These are phyloP conservation scores for Buathra laborator DNA, from an alignment of 2,888 invertebrate species.

Conservation along the genomic window DNA sequence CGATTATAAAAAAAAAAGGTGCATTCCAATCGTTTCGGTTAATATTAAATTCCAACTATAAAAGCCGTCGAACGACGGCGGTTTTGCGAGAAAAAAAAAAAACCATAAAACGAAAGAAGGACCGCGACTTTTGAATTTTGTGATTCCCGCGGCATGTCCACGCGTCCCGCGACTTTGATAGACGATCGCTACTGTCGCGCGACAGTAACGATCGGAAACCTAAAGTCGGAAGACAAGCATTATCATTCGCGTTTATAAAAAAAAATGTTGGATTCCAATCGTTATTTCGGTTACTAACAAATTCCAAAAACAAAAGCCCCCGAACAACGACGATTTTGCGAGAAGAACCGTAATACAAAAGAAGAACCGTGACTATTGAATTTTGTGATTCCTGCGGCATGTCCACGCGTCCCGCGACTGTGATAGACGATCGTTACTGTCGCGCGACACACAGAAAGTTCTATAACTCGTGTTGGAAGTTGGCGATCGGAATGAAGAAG, in stretches of 20 bases:
- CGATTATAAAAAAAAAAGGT: background rate
- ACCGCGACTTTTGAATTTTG: background rate
- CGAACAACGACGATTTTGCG: background rate
- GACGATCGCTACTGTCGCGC: too few relatives aligned
- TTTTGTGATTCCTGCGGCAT: background rate
- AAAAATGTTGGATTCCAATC: background rate
- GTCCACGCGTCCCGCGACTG: slow-evolving; percentile 38
- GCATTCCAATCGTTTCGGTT: background rate
- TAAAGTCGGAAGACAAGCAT: background rate
- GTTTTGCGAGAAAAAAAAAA: background rate
- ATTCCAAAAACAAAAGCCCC: background rate
- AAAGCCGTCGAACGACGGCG: background rate
- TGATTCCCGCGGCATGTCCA: too few relatives aligned
- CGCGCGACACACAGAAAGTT: slow-evolving; percentile 51
- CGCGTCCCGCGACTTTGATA: background rate
- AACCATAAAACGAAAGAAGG: background rate
- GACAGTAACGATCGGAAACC: background rate
- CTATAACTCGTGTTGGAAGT: slow-evolving; percentile 22
- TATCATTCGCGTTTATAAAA: background rate
- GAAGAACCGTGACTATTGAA: background rate
- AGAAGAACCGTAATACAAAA: background rate
- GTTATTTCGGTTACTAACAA: background rate
- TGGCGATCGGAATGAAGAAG: slow-evolving; percentile 47
- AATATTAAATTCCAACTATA: background rate
- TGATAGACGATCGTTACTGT: slow-evolving; percentile 59